These are phyloP conservation scores for Pachyrhynchus sulphureomaculatus DNA, from an alignment of 1,140 invertebrate genomes.

Conservation along the genomic window DNA sequence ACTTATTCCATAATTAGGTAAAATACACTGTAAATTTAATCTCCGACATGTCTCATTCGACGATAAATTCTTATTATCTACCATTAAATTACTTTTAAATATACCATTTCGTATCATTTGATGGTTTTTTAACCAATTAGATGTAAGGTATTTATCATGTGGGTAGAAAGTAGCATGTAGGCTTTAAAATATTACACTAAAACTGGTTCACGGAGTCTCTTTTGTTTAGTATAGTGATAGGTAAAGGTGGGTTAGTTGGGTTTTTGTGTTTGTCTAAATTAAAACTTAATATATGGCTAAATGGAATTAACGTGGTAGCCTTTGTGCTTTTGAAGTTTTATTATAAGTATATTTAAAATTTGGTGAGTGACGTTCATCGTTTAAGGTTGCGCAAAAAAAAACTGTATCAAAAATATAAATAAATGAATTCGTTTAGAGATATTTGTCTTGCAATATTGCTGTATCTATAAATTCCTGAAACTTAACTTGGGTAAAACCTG, in stretches of 20 bases:
- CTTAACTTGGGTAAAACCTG: too few species aligned
- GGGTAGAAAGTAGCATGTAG: constrained; percentile 28
- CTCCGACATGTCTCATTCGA: not conserved
- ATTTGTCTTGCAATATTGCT: too few species aligned
- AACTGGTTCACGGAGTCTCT: constrained; percentile 28
- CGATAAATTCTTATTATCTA: not conserved
- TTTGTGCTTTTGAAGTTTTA: too few species aligned
- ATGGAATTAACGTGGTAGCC: too few species aligned
- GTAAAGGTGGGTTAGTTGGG: not conserved
- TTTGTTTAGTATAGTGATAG: constrained; percentile 4
- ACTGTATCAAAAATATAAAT: too few species aligned
- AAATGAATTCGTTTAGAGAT: too few species aligned
- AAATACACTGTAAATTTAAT: not conserved
- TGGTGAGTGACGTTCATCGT: too few species aligned
- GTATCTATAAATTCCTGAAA: too few species aligned
- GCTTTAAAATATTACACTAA: constrained; percentile 17
- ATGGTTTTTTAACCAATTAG: constrained; percentile 5
- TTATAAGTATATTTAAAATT: too few species aligned
- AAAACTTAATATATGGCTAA: not conserved
- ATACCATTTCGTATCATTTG: not conserved
- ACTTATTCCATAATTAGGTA: not conserved
- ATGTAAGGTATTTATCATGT: constrained; percentile 14
- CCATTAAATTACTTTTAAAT: not conserved
- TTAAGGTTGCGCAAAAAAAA: too few species aligned
- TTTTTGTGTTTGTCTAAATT: not conserved